These are phyloP conservation scores for Cyprinella venusta DNA, from an alignment of 2,797 vertebrate species.

Conservation along the genomic window DNA sequence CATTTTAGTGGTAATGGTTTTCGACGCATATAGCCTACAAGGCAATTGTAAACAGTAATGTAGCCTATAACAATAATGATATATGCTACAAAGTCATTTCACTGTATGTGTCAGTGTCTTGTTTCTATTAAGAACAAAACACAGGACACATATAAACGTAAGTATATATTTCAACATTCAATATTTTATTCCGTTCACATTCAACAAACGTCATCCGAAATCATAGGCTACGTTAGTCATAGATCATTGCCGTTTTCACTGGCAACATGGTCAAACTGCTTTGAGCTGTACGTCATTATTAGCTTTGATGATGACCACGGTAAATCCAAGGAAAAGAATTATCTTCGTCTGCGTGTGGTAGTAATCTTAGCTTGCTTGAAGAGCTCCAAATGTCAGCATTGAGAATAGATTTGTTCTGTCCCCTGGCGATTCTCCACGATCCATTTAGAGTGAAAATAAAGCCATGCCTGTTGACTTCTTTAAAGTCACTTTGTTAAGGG, in stretches of 20 bases:
- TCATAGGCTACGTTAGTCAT: background rate
- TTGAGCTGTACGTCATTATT: constrained; percentile 67
- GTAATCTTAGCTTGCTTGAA: constrained; percentile 76
- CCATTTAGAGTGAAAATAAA: constrained; percentile 34
- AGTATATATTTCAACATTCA: background rate
- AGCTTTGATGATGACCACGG: constrained; percentile 71
- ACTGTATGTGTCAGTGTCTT: background rate
- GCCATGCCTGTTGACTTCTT: constrained; percentile 14
- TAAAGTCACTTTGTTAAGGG: background rate
- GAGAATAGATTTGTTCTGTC: constrained; percentile 73
- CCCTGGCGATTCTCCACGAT: constrained; percentile 74
- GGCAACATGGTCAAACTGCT: constrained; percentile 34
- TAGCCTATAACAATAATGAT: background rate
- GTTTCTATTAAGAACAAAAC: background rate
- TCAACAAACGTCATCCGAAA: background rate
- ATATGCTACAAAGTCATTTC: background rate
- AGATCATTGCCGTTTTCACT: background rate
- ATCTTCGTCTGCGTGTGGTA: constrained; percentile 67
- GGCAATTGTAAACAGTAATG: constrained; percentile 1
- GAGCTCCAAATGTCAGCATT: constrained; percentile 78
- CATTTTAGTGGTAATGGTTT: background rate
- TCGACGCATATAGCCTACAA: background rate
- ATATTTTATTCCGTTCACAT: background rate
- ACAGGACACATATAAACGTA: background rate
- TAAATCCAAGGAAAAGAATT: constrained; percentile 68